Base-by-base conservation (phyloP, 2,113 vertebrate species). In the Dryoscopus gambensis region DNA sequence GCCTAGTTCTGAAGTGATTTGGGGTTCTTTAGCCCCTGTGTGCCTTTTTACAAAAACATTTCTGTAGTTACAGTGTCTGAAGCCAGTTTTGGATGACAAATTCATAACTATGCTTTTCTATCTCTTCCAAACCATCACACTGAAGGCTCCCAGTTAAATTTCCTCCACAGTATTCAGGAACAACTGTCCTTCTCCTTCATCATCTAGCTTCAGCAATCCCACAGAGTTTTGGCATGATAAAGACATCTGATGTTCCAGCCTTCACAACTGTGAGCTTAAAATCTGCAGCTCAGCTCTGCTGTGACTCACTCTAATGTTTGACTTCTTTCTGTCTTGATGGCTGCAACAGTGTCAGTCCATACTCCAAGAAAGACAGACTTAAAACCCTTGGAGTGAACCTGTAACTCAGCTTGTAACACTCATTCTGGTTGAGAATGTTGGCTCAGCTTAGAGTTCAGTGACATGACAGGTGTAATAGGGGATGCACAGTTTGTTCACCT, bases 21-120 rank as follows among this genome's bases (percentile, higher is more conserved):
- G 30, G 49, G 53, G 55, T 33, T 78, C 74, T 39, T 74, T 4
- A 87, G 65, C 52, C 71, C 70, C 15, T 21, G 12, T 8, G 27
- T 19, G 15, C 30, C 27, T 71, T 73, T 68, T 13, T 46, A 85
- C 33, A 83, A 59, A 69, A 90, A 19, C 44, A 28, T 9, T 79
- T 42, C 44, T 79, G 57, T 20, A 53, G 39, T 78, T 59, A 78
- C 39, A 21, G 60, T 30, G 13, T 82, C 47, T 59, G 62, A 79
- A 81, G 46, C 9, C 27, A 35, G 39, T 55, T 93, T 64, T 30
- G 47, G 65, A 67, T 42, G 52, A 87, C 31, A 70, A 89, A 71
- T 50, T 78, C 20, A 19, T 78, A 70, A 3, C 0, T n/a, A 19
- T 0, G 0, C 25, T 76, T 59, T 35, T 37, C 35, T 76, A 0